phyloP scores from a whole-genome alignment of 2,888 invertebrate genomes.

The Spilarctia lutea region DNA sequence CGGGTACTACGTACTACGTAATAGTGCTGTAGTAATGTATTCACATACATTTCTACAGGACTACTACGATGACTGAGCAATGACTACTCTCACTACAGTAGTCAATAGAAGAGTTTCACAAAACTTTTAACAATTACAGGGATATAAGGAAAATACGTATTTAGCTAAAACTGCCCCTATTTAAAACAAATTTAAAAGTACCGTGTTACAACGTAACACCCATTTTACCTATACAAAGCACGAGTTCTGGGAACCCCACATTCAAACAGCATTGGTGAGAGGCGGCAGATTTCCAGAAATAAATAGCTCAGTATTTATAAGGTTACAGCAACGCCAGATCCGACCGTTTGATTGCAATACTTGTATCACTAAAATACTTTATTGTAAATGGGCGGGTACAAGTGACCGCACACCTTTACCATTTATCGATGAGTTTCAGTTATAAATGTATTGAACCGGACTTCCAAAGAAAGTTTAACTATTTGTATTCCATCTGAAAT shows the following conservation, averaged over 20 bases:
- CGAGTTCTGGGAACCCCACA: slow-evolving; percentile 13
- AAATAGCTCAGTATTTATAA: slow-evolving; percentile 86
- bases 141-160: not conserved
- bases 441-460: slow-evolving; percentile 36
- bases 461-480: not conserved
- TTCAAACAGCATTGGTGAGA: slow-evolving; percentile 70
- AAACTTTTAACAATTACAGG: not conserved
- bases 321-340: slow-evolving; percentile 80
- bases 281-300: slow-evolving; percentile 82
- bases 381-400: slow-evolving; percentile 68
- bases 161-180: not conserved
- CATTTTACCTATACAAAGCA: not conserved
- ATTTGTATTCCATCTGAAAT: not conserved
- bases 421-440: slow-evolving; percentile 42
- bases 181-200: not conserved
- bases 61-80: too few species aligned
- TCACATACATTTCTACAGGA: too few species aligned
- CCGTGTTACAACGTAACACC: not conserved
- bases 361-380: slow-evolving; percentile 86
- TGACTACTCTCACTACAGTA: too few species aligned
- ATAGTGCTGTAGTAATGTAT: too few species aligned
- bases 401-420: slow-evolving; percentile 59
- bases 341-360: slow-evolving; percentile 76
- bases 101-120: too few species aligned
- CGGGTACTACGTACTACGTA: too few species aligned